Conservation (phyloP, 2,797 vertebrate genomes). For the Valencia hispanica region DNA sequence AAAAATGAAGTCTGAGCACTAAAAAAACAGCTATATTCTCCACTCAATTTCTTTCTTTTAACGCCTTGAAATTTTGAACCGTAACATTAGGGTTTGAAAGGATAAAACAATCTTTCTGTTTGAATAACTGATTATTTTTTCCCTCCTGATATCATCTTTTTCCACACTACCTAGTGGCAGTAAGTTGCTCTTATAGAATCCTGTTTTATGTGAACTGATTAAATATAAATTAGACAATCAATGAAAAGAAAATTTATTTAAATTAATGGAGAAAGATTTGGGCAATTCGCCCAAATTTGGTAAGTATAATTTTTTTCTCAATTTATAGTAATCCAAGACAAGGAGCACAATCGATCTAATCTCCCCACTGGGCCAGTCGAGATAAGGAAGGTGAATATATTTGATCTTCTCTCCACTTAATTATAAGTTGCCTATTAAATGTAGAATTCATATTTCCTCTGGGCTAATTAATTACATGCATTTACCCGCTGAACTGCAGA, state of each 20-base stretch:
- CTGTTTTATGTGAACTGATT: conserved; percentile 38
- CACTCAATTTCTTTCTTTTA: neutral
- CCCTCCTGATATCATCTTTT: conserved; percentile 17
- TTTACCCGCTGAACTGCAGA: conserved; percentile 39
- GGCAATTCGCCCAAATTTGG: conserved; percentile 22
- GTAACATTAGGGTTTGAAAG: neutral
- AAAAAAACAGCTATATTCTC: neutral
- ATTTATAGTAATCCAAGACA: conserved; percentile 31
- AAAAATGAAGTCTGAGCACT: conserved; percentile 9
- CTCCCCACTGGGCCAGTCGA: neutral
- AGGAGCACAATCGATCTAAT: conserved; percentile 21
- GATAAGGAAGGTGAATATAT: conserved; percentile 38
- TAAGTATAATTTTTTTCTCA: conserved; percentile 20
- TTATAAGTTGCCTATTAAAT: conserved; percentile 49
- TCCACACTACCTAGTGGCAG: conserved; percentile 19
- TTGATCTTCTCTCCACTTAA: conserved; percentile 49
- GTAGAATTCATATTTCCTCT: conserved; percentile 31
- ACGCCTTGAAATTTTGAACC: conserved; percentile 1
- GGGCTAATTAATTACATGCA: conserved; percentile 55
- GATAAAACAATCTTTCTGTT: conserved; percentile 2
- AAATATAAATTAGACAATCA: conserved; percentile 48
- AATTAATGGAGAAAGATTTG: conserved; percentile 40
- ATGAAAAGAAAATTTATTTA: conserved; percentile 15
- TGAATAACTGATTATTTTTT: conserved; percentile 41
- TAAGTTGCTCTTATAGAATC: conserved; percentile 29